Evolutionary conservation across 2,113 vertebrate species (phyloP).

Genomic region (Microcebus griseorufus): DNA sequence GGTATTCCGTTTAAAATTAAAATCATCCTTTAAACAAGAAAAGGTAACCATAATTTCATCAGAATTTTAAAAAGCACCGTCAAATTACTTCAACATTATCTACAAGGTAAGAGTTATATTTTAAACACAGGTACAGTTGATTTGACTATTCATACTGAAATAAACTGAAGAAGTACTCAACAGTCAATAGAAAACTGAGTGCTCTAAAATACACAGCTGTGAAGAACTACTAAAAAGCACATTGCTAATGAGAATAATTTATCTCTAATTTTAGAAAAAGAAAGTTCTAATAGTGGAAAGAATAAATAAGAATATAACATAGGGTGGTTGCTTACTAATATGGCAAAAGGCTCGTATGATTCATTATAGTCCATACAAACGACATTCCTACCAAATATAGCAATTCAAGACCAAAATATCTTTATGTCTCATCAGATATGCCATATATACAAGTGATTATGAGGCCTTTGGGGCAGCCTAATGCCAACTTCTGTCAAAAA

Average conservation of each 20-base stretch:
- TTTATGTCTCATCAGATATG: background rate
- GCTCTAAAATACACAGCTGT: background rate
- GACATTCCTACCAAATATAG: background rate
- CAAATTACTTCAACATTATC: background rate
- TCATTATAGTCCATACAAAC: background rate
- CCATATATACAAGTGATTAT: background rate
- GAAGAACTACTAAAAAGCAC: background rate
- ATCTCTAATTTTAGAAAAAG: background rate
- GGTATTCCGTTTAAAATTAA: conserved; percentile 21
- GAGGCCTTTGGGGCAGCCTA: background rate
- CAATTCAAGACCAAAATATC: background rate
- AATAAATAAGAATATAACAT: background rate
- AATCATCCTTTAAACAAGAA: background rate
- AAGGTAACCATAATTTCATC: background rate
- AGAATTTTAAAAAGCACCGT: background rate
- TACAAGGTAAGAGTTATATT: background rate
- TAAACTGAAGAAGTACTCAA: background rate
- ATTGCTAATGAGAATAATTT: background rate
- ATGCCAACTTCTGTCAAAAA: background rate
- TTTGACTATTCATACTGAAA: background rate
- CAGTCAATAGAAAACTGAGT: background rate
- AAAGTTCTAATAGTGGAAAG: background rate
- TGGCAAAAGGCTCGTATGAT: background rate
- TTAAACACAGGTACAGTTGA: background rate
- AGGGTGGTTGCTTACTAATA: background rate